Percentiles rank a stretch among this genome's conserved stretches.
phyloP scores from a whole-genome alignment of 2,888 invertebrate species.

The Heterodera filipjevi region DNA sequence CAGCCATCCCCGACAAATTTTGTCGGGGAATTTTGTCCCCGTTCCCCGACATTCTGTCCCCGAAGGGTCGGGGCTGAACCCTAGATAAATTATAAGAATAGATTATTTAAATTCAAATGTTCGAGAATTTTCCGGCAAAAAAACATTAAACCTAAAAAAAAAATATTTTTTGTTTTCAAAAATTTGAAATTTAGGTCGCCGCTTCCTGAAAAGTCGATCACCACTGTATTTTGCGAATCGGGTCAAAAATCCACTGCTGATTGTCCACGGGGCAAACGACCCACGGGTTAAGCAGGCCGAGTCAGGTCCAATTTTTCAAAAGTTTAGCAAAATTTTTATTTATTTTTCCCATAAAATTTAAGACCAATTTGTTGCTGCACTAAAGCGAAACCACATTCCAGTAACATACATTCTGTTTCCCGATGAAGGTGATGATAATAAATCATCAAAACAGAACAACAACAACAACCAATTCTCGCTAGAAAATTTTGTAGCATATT shows the following conservation, averaged over 20 bases:
- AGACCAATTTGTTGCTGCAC: conserved; percentile 61
- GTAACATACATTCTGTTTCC: conserved; percentile 63
- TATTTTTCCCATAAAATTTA: no score
- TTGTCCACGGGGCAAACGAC: conserved; percentile 64
- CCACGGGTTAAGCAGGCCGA: conserved; percentile 62
- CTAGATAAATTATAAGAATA: no score
- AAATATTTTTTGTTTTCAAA: neutral
- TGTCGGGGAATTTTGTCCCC: no score
- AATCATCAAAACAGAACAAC: no score
- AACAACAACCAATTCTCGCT: no score
- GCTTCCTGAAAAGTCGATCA: conserved; percentile 58
- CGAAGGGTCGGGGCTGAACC: no score
- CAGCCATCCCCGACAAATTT: no score
- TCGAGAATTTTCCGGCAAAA: no score
- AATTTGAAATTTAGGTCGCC: conserved; percentile 42
- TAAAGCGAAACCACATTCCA: conserved; percentile 60
- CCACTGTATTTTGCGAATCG: conserved; percentile 61
- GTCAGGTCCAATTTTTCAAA: conserved; percentile 44
- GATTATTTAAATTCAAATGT: no score
- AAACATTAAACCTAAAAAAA: no score
- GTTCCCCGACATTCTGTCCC: no score
- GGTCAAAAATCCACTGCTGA: conserved; percentile 60
- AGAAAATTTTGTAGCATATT: no score
- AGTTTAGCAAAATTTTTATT: neutral
- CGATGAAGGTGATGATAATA: conserved; percentile 51